Conservation (phyloP, 2,797 vertebrate genomes). For the Natrix natrix region DNA sequence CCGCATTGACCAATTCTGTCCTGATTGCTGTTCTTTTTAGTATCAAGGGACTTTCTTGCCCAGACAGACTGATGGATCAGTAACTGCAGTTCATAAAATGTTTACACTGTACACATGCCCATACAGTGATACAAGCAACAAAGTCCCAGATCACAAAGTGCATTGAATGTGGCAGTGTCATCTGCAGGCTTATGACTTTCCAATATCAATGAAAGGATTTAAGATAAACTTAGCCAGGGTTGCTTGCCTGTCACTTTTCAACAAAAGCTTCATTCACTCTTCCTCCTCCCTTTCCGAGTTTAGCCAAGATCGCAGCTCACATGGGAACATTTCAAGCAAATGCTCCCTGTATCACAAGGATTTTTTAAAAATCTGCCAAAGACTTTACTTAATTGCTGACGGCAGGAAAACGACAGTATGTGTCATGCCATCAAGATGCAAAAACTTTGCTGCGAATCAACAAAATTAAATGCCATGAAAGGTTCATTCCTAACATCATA, state of each 20-base stretch:
- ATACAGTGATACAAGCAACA: conserved; percentile 67
- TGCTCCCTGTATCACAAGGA: conserved; percentile 59
- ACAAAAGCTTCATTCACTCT: conserved; percentile 59
- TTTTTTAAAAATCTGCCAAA: conserved; percentile 47
- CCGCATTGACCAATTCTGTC: conserved; percentile 84
- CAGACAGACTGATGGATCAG: conserved; percentile 83
- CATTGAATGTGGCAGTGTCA: conserved; percentile 72
- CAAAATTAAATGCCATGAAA: conserved; percentile 48
- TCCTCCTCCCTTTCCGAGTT: conserved; percentile 37
- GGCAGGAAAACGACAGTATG: conserved; percentile 51
- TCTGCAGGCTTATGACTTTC: conserved; percentile 74
- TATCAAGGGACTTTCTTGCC: conserved; percentile 78
- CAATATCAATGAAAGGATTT: conserved; percentile 74
- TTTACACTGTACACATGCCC: conserved; percentile 76
- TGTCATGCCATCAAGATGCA: conserved; percentile 47
- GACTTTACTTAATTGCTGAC: conserved; percentile 64
- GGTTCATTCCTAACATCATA: conserved; percentile 54
- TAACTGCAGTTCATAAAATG: conserved; percentile 83
- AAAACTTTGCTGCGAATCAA: conserved; percentile 52
- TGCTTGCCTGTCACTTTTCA: conserved; percentile 66
- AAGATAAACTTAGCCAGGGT: conserved; percentile 70
- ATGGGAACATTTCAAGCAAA: conserved; percentile 64
- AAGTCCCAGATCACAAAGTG: conserved; percentile 72
- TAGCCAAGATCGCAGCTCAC: conserved; percentile 56
- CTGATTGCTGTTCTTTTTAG: conserved; percentile 81